Conservation (phyloP, 2,797 vertebrate species). For the Scolopax rusticola region DNA sequence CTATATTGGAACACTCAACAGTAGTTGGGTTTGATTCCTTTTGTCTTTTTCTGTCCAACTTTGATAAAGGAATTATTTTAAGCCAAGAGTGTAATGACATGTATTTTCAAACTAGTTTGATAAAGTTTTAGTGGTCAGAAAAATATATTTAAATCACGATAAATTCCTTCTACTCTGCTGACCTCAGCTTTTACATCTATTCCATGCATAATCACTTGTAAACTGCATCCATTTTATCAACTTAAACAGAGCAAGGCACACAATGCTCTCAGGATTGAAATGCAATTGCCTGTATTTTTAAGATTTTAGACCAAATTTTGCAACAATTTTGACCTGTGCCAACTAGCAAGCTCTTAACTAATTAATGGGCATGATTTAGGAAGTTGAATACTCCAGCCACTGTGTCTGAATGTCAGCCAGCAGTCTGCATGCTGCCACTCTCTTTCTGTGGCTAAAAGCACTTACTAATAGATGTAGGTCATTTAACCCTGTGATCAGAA, state of each 20-base stretch:
- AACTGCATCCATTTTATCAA: not conserved
- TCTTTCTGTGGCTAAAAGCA: not conserved
- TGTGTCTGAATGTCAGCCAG: not conserved
- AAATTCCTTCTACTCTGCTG: not conserved
- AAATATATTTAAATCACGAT: not conserved
- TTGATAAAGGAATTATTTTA: not conserved
- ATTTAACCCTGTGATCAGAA: not conserved
- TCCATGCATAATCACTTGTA: not conserved
- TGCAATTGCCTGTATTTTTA: not conserved
- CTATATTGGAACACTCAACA: not conserved
- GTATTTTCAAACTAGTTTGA: not conserved
- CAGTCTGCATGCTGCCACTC: not conserved
- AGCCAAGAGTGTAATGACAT: not conserved
- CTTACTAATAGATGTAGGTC: not conserved
- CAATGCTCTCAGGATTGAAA: not conserved
- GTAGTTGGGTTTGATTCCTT: not conserved
- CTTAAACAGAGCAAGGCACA: not conserved
- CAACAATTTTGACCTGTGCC: not conserved
- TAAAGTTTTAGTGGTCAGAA: not conserved
- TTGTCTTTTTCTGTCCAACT: not conserved
- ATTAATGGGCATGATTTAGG: not conserved
- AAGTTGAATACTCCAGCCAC: not conserved
- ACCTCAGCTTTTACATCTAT: not conserved
- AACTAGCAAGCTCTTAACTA: not conserved
- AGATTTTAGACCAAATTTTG: not conserved